Conservation (phyloP, 2,888 invertebrate species). For the Pyralis farinalis region DNA sequence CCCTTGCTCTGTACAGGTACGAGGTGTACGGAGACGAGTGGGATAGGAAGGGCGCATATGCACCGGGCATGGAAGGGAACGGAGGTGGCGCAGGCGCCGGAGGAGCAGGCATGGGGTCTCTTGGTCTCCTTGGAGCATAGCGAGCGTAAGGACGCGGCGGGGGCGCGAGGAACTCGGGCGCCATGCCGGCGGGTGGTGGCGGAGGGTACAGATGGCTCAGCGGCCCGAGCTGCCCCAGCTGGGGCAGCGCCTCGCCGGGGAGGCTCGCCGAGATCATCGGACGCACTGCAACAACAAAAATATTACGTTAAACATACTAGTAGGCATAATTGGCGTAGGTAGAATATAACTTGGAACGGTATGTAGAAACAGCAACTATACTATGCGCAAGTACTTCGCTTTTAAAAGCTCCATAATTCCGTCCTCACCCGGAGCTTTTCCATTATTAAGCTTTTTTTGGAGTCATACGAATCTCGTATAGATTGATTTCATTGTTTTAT, state of each 20-base stretch:
- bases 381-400: no score
- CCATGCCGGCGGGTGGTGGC: slow-evolving; percentile 67
- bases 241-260: slow-evolving; percentile 84
- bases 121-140: slow-evolving; percentile 62
- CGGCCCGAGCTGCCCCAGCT: slow-evolving; percentile 79
- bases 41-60: slow-evolving; percentile 68
- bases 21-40: slow-evolving; percentile 64
- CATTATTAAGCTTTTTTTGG: no score
- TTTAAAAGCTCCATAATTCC: no score
- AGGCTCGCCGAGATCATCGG: slow-evolving; percentile 86
- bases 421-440: no score
- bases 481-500: no score
- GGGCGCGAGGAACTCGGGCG: slow-evolving; percentile 84
- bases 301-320: no score
- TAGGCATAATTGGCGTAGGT: no score
- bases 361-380: no score
- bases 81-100: slow-evolving; percentile 46
- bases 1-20: slow-evolving; percentile 65
- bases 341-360: no score
- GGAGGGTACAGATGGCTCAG: slow-evolving; percentile 81
- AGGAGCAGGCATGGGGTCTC: slow-evolving; percentile 55
- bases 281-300: slow-evolving; percentile 60
- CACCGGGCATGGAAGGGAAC: slow-evolving; percentile 49
- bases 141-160: slow-evolving; percentile 83
- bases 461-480: no score